Percentiles rank a stretch among this genome's conserved stretches.
These are phyloP conservation scores for Stenopsyche tienmushanensis DNA, from an alignment of 1,140 invertebrate genomes.

Conservation along the genomic window DNA sequence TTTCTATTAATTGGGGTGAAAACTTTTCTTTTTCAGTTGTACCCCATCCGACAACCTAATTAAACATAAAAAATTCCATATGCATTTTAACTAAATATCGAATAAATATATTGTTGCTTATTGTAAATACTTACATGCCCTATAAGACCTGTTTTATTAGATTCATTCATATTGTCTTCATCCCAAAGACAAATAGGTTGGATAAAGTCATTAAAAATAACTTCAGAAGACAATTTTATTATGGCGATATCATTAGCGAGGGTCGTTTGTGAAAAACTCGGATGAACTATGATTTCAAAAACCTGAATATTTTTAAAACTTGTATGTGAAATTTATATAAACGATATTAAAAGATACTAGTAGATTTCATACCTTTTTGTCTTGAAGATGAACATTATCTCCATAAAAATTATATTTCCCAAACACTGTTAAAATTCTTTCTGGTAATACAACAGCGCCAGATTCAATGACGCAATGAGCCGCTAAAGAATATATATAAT, in stretches of 20 bases:
- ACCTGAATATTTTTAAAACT: conserved; percentile 27
- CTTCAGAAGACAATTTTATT: conserved; percentile 31
- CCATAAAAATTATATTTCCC: conserved; percentile 36
- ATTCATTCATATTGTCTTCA: conserved; percentile 46
- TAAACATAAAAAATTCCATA: too few species aligned
- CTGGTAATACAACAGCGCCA: conserved; percentile 18
- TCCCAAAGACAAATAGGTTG: conserved; percentile 53
- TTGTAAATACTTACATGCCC: conserved; percentile 44
- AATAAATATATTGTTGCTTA: neutral
- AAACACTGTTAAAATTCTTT: conserved; percentile 28
- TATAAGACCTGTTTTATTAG: conserved; percentile 44
- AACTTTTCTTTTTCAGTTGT: conserved; percentile 7
- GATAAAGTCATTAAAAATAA: conserved; percentile 47
- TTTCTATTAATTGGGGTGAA: conserved; percentile 33
- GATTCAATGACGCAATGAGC: conserved; percentile 34
- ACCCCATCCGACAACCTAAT: conserved; percentile 36
- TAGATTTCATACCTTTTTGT: conserved; percentile 21
- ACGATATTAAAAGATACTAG: too few species aligned
- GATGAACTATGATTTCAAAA: conserved; percentile 33
- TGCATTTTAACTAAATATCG: too few species aligned
- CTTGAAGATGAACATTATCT: conserved; percentile 26
- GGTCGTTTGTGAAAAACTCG: conserved; percentile 12
- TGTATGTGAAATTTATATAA: too few species aligned
- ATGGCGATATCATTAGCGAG: conserved; percentile 36
- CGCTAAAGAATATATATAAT: conserved; percentile 22